Evolutionary conservation across 2,113 vertebrate genomes (phyloP).

Genomic region (Microcebus griseorufus): DNA sequence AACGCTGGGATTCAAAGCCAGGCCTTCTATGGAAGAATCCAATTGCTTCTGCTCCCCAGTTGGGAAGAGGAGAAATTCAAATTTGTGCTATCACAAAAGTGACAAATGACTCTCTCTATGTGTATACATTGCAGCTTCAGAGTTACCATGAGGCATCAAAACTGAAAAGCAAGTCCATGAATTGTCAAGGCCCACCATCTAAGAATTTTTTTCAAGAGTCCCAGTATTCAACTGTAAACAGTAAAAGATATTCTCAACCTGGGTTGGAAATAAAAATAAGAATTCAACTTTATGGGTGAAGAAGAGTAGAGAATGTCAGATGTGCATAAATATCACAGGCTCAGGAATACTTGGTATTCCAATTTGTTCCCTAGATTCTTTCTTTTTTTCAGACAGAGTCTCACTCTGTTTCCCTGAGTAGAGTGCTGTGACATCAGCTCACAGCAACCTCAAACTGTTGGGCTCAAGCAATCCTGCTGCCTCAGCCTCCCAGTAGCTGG

Average conservation of each 20-base stretch:
- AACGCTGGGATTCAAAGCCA: background rate
- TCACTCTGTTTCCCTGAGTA: too few species aligned
- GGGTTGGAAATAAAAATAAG: background rate
- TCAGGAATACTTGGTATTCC: background rate
- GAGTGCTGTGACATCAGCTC: too few species aligned
- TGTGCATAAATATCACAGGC: background rate
- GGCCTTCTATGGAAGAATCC: background rate
- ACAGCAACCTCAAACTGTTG: too few species aligned
- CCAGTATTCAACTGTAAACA: background rate
- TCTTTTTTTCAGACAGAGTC: too few species aligned
- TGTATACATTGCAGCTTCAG: background rate
- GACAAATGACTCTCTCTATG: background rate
- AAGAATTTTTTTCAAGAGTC: background rate
- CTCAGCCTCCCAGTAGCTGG: too few species aligned
- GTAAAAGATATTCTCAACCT: background rate
- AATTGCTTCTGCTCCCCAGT: background rate
- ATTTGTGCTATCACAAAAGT: background rate
- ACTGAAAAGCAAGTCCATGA: background rate
- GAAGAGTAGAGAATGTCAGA: background rate
- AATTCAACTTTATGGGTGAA: background rate
- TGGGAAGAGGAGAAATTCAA: background rate
- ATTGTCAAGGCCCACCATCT: background rate
- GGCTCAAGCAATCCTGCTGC: too few species aligned
- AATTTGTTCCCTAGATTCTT: background rate
- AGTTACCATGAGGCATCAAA: background rate